Evolutionary conservation across 2,797 vertebrate species (phyloP).

Genomic region (Lithobates sylvaticus): DNA sequence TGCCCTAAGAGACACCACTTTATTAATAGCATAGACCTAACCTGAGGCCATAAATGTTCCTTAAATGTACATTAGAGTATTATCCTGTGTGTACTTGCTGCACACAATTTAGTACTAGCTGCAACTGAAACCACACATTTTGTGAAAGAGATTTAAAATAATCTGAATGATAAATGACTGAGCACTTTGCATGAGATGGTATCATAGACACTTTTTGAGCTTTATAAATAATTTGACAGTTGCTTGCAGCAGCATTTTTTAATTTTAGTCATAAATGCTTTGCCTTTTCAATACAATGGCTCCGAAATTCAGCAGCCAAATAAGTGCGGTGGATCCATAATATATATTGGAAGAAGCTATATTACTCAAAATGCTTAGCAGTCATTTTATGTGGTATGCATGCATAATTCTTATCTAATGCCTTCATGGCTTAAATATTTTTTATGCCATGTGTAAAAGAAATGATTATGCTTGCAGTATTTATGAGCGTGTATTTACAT

Average conservation of each 20-base stretch:
- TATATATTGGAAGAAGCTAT: slow-evolving; percentile 8
- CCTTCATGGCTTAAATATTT: slow-evolving; percentile 15
- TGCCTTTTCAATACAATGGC: slow-evolving; percentile 7
- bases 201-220: slow-evolving; percentile 4
- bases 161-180: not conserved
- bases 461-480: slow-evolving; percentile 24
- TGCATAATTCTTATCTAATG: slow-evolving; percentile 33
- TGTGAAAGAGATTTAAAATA: not conserved
- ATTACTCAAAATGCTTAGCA: slow-evolving; percentile 30
- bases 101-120: not conserved
- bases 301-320: slow-evolving; percentile 12
- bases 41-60: no score
- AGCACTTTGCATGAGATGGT: not conserved
- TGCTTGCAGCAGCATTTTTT: slow-evolving; percentile 27
- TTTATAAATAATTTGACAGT: slow-evolving; percentile 39
- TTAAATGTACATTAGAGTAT: no score
- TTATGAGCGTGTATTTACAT: slow-evolving; percentile 26
- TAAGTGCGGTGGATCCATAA: slow-evolving; percentile 27
- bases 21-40: no score
- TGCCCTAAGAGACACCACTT: no score
- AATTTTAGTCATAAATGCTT: slow-evolving; percentile 29
- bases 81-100: no score
- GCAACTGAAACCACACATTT: not conserved
- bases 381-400: slow-evolving; percentile 22
- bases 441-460: slow-evolving; percentile 31